Conservation (phyloP, 2,797 vertebrate genomes). For the Squalus acanthias region DNA sequence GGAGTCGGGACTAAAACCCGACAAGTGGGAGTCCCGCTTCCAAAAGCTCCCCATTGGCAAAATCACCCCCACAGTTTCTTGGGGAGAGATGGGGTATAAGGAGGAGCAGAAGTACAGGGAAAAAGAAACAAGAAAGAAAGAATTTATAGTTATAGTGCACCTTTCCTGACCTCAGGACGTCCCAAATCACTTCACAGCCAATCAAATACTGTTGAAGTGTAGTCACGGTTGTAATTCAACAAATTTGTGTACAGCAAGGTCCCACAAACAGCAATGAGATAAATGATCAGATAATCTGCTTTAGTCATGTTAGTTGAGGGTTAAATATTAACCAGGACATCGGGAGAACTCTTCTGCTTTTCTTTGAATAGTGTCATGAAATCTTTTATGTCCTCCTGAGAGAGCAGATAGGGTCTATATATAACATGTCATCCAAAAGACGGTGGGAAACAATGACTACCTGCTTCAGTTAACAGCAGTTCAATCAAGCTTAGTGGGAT, state of each 20-base stretch:
- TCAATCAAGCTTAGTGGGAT: background rate
- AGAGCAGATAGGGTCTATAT: background rate
- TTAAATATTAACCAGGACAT: background rate
- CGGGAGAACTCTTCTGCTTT: background rate
- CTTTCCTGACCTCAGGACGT: background rate
- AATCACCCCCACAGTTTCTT: no score
- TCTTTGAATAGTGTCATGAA: background rate
- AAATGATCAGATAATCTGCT: background rate
- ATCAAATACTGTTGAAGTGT: background rate
- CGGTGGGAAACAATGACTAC: background rate
- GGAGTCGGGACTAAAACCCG: no score
- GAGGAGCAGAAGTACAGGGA: background rate
- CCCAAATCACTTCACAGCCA: background rate
- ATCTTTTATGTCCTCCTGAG: background rate
- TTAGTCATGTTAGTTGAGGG: background rate
- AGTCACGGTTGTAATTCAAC: background rate
- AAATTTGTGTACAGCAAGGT: background rate
- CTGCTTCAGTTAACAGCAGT: constrained; percentile 5
- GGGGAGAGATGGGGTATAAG: background rate
- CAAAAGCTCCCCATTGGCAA: no score
- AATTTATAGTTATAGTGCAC: background rate
- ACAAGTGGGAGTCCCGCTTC: no score
- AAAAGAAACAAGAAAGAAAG: background rate
- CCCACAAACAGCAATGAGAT: background rate
- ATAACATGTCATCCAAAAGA: background rate